Evolutionary conservation across 2,113 vertebrate species (phyloP), one percentile per base, ranked within the genome.

Genomic region (Pyxicephalus adspersus): DNA sequence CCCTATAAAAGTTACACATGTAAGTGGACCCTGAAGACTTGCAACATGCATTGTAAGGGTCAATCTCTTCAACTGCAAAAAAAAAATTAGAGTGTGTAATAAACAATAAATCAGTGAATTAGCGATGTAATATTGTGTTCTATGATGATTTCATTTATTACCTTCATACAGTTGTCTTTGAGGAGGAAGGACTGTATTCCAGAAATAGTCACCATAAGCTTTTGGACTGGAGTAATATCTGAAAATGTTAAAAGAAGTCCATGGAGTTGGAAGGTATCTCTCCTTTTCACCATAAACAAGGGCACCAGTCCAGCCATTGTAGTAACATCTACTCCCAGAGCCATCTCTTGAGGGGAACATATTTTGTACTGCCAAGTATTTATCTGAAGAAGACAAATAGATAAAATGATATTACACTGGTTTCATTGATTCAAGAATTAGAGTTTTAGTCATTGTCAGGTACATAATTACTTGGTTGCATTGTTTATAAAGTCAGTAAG

Each of bases 201-300:
- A 78, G 52, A 57, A 78, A 28, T 78, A 78, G 11, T 78, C 7
- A 1, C 3, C 7, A 45, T 78, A 78, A 17, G 26, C 29, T 23
- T 58, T 19, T 66, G 19, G 26, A 19, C 26, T 55, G 8, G n/a
- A 38, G 5, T n/a, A 11, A 34, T 65, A 55, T 4, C 28, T 20
- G 8, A 55, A 57, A 52, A 57, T 31, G 29, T 79, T 55, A 28
- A 68, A 68, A 3, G 54, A 57, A 8, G 29, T 55, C 77, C 77
- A 79, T 60, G 77, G 77, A 19, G 65, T 61, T 18, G 77, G 77
- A 2, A 79, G 22, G 55, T 60, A 79, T 50, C 29, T 8, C 17
- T 79, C 77, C 5, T 70, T 70, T 22, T 79, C 77, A 15, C 77
- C 77, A 60, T 68, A 79, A 5, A 61, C 3, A 16, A 79, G 23